Evolutionary conservation across 2,888 invertebrate species (phyloP).

Genomic region (Synergus laeviventris): DNA sequence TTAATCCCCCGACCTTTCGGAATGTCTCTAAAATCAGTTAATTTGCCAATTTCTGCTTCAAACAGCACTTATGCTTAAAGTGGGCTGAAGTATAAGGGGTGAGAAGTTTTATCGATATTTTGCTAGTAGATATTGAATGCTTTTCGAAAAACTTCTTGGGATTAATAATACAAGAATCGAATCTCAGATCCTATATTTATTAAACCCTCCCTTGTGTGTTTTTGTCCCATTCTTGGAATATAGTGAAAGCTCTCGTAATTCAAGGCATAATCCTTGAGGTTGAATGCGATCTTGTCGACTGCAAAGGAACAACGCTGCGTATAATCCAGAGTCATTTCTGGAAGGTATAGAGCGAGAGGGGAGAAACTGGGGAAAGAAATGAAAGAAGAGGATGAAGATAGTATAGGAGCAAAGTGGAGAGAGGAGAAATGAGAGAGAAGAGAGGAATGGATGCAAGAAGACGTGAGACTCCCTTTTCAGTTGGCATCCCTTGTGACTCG

Average conservation of each 20-base stretch:
- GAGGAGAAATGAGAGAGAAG: constrained; percentile 37
- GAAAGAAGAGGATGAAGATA: background rate
- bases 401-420: background rate
- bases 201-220: background rate
- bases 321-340: constrained; percentile 18
- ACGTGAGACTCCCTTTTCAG: constrained; percentile 57
- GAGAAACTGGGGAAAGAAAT: background rate
- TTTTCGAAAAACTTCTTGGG: background rate
- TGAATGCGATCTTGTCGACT: constrained; percentile 37
- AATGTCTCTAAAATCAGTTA: background rate
- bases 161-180: background rate
- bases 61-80: background rate
- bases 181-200: background rate
- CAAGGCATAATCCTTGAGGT: constrained; percentile 32
- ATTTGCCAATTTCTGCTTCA: background rate
- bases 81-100: no score
- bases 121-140: background rate
- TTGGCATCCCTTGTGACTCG: constrained; percentile 44
- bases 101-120: background rate
- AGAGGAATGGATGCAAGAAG: constrained; percentile 49
- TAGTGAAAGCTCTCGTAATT: constrained; percentile 14
- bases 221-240: background rate
- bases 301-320: constrained; percentile 24
- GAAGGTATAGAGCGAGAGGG: constrained; percentile 23
- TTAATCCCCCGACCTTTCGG: background rate